Evolutionary conservation across 2,888 invertebrate species (phyloP), one percentile per base, ranked within the genome.

Genomic region (Acleris laterana): DNA sequence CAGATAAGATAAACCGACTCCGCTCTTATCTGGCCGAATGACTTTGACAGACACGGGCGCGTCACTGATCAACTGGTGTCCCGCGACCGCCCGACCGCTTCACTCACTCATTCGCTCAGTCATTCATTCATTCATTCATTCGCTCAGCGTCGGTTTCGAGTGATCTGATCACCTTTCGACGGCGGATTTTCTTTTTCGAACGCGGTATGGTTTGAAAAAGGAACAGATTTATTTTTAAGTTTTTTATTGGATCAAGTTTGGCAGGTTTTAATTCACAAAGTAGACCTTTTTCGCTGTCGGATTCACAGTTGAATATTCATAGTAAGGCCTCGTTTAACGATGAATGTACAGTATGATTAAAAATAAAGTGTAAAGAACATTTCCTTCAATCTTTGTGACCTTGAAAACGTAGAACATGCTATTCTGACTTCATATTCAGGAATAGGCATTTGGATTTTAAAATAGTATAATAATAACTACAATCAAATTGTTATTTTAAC

Each of bases 11-110:
- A 71, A 75, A 73, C 80, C 74, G 69, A 71, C 75, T 88, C 90
- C 85, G 73, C 62, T 51, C 77, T 82, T 80, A 74, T 72, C 68
- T 72, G 73, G 68, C 69, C 69, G 72, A 77, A 77, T 81, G 83
- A 85, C 84, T 82, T 88, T 90, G 91, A 92, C 84, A 82, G 87
- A 89, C 89, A 85, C 76, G 78, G 79, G 82, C 83, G 84, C 90
- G 88, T 91, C 90, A 89, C 82, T 84, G 91, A 90, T 91, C 92
- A 92, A 92, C 91, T 90, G 89, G 91, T 90, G 92, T 89, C 87
- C 87, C 87, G 81, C 77, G 72, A 74, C 77, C 70, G 72, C 75
- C 75, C 74, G 60, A 55, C 65, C 60, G 62, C 62, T 56, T 72
- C 77, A 72, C 72, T 79, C 78, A 78, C 72, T 77, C 80, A 74